phyloP scores from a whole-genome alignment of 2,113 vertebrate genomes.

The Chroicocephalus ridibundus region DNA sequence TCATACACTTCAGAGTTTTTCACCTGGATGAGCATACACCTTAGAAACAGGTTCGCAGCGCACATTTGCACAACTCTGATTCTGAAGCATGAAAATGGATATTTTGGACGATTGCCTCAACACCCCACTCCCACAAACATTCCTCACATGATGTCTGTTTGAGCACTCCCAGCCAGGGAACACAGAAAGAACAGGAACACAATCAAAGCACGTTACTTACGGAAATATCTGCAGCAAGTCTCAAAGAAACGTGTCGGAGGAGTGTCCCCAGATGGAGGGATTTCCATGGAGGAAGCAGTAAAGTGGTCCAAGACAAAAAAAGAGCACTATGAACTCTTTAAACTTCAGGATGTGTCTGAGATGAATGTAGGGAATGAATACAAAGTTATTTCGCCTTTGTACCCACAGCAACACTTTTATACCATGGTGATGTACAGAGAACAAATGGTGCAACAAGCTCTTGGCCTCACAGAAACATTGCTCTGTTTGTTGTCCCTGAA shows the following conservation, averaged over 20 bases:
- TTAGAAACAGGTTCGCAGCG: background rate
- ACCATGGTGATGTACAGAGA: background rate
- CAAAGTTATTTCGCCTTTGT: background rate
- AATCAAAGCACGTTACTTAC: background rate
- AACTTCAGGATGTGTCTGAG: background rate
- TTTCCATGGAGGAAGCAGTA: conserved; percentile 4
- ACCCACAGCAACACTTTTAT: background rate
- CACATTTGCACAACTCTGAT: background rate
- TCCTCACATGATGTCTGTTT: fast-evolving
- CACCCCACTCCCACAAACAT: background rate
- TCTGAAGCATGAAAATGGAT: background rate
- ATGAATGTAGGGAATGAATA: background rate
- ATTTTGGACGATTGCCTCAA: background rate
- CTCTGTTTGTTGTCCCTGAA: conserved; percentile 24
- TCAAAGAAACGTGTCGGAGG: background rate
- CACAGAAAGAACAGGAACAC: background rate
- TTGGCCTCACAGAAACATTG: background rate
- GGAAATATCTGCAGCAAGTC: background rate
- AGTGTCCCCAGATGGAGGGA: background rate
- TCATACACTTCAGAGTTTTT: background rate
- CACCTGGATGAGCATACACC: background rate
- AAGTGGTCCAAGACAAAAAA: background rate
- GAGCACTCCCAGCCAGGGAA: background rate
- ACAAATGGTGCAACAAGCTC: background rate
- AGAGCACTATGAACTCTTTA: background rate